Evolutionary conservation across 2,888 invertebrate genomes (phyloP), one percentile per base, ranked within the genome.

Genomic region (Sphecodes monilicornis): DNA sequence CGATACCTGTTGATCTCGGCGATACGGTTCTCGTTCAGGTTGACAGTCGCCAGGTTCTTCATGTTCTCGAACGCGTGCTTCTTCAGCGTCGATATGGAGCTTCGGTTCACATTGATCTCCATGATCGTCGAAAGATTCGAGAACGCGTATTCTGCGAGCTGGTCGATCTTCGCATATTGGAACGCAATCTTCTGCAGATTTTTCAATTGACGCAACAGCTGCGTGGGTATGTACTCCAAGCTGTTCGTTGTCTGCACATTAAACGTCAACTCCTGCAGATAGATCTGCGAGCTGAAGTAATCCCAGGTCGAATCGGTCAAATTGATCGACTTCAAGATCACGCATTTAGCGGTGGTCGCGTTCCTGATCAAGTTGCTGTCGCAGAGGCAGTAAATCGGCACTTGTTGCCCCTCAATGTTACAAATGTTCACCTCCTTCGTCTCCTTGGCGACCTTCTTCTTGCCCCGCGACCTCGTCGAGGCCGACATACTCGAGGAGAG

Each of bases 11-110:
- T 96, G 78, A 98, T 96, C 93, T 97, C 97, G 22, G 96, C 95
- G 88, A 98, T 97, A 93, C 96, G 96, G 95, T 98, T 98, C 87
- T 97, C 97, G 91, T 97, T 97, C 89, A 98, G 95, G 93, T 96
- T 97, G 88, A 98, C 95, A 66, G 96, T 95, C 1, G 96, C 96
- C 90, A 98, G 94, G 82, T 97, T 97, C 0, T 96, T 96, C 91
- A 98, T 95, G 94, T 97, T 96, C 75, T 97, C 96, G 90, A 98
- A 97, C 0, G 98, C 96, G 92, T 97, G 96, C 89, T 96, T 96
- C 82, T 96, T 96, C 88, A 98, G 94, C 0, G 95, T 95, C 91
- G 96, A 96, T 75, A 98, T 97, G 92, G 96, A 96, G 94, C 97
- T 97, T 84, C 97, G 96, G 3, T 96, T 96, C 82, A 98, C 95